These are phyloP conservation scores for Fistularia tabacaria DNA, from an alignment of 2,797 vertebrate genomes.

Conservation along the genomic window DNA sequence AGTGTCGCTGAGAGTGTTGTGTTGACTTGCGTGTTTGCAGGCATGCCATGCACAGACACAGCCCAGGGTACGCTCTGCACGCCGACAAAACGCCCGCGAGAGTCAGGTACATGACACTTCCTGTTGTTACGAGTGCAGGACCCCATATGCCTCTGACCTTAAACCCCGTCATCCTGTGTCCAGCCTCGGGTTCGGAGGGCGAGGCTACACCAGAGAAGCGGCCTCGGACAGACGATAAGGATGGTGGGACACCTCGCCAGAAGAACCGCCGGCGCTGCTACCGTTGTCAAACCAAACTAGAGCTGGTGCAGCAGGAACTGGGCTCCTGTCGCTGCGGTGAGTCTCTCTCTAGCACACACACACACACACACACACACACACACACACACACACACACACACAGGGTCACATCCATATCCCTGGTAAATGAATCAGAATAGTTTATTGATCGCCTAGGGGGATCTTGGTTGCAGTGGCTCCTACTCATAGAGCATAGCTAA, in stretches of 20 bases:
- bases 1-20: no score
- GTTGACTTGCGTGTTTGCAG: constrained; percentile 53
- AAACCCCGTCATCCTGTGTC: neutral
- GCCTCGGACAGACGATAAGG: constrained; percentile 83
- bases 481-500: no score
- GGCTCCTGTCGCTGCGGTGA: constrained; percentile 93
- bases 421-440: no score
- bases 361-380: neutral
- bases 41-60: constrained; percentile 85
- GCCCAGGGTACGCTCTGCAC: constrained; percentile 85
- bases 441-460: no score
- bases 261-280: constrained; percentile 96
- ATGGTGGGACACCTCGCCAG: constrained; percentile 85
- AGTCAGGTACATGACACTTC: constrained; percentile 77
- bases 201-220: constrained; percentile 92
- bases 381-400: neutral
- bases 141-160: neutral
- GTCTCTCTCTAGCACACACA: constrained; percentile 34
- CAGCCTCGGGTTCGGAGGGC: constrained; percentile 88
- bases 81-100: constrained; percentile 89
- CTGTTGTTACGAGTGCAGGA: rapidly evolving
- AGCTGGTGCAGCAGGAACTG: constrained; percentile 94
- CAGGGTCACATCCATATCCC: neutral
- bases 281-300: constrained; percentile 97
- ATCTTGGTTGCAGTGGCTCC: no score